Conservation (phyloP, 1,140 invertebrate genomes). For the Caerostris extrusa region DNA sequence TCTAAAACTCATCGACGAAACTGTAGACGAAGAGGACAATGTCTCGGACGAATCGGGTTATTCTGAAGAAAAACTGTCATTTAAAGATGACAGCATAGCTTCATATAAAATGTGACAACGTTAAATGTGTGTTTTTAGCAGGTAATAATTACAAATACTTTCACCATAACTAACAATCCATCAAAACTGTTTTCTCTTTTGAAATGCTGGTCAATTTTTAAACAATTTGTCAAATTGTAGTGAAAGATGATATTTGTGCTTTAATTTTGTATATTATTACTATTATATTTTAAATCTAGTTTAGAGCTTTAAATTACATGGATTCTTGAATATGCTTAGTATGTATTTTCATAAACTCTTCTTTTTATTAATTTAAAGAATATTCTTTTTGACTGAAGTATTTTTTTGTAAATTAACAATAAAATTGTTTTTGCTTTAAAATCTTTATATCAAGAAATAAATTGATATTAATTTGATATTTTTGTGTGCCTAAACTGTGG, state of each 20-base stretch:
- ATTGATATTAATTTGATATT: no score
- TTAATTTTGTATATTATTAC: neutral
- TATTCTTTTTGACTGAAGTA: no score
- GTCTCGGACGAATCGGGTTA: constrained; percentile 81
- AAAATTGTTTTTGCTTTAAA: no score
- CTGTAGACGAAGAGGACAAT: constrained; percentile 79
- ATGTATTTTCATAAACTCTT: no score
- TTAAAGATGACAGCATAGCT: constrained; percentile 66
- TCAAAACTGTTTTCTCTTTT: constrained; percentile 4
- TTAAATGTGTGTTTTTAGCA: neutral
- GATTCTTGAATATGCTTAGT: no score
- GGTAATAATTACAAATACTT: constrained; percentile 2
- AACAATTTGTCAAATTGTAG: neutral
- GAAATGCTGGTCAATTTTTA: neutral
- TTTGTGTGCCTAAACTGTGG: no score
- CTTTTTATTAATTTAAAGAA: no score
- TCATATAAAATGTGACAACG: constrained; percentile 75
- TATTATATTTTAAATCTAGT: neutral
- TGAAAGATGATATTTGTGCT: neutral
- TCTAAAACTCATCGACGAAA: constrained; percentile 75
- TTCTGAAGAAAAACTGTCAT: constrained; percentile 79
- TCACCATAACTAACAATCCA: neutral
- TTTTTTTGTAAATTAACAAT: no score
- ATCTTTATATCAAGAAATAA: no score
- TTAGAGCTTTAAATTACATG: no score